Conservation (phyloP, 2,113 vertebrate genomes). For the Megaleporinus macrocephalus region DNA sequence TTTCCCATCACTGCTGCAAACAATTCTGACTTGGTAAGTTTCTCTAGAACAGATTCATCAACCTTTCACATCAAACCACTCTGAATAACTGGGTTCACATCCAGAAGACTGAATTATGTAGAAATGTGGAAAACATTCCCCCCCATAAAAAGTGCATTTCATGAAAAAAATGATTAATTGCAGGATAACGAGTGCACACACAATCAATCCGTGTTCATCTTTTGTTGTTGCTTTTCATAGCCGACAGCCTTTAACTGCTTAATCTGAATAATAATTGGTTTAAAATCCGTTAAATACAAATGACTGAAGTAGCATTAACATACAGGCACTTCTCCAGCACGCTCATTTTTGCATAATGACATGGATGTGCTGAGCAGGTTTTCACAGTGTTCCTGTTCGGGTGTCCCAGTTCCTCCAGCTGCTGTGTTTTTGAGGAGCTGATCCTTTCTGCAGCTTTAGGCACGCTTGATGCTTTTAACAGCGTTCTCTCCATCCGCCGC, state of each 20-base stretch:
- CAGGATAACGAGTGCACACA: background rate
- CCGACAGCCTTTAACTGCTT: background rate
- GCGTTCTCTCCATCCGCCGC: background rate
- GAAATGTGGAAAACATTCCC: too few species aligned
- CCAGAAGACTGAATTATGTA: too few species aligned
- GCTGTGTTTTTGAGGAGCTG: background rate
- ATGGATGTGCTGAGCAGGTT: background rate
- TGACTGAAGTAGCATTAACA: conserved; percentile 14
- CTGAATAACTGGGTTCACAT: too few species aligned
- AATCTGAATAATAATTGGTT: background rate
- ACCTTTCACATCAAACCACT: too few species aligned
- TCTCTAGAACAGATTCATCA: too few species aligned
- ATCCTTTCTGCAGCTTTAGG: background rate
- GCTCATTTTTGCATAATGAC: background rate
- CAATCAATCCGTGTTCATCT: background rate
- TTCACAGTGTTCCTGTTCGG: conserved; percentile 5
- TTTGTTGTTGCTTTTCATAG: background rate
- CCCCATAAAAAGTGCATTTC: background rate
- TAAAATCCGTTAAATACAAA: background rate
- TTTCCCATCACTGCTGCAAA: too few species aligned
- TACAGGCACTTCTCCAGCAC: background rate
- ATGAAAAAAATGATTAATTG: background rate
- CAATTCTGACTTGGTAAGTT: too few species aligned
- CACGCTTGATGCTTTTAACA: conserved; percentile 15
- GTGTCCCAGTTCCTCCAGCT: background rate